phyloP scores from a whole-genome alignment of 2,113 vertebrate species.

The Corvus cornix region DNA sequence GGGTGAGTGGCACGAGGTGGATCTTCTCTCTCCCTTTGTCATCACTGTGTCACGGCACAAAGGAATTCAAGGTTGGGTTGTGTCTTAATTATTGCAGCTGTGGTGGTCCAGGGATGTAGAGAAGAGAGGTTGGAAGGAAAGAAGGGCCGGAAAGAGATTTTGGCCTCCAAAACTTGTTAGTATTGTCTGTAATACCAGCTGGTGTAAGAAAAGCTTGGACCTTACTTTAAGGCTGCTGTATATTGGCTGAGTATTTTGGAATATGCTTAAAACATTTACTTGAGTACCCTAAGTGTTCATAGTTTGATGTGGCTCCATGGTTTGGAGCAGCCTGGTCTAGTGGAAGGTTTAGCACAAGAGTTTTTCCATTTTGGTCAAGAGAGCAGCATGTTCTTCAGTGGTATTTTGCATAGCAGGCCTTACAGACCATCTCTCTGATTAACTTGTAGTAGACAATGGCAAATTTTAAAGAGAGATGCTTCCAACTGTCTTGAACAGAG shows the following conservation, averaged over 20 bases:
- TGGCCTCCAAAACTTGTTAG: background rate
- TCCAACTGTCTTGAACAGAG: background rate
- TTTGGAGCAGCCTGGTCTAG: background rate
- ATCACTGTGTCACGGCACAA: background rate
- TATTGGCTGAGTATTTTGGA: background rate
- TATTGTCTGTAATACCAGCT: accelerated
- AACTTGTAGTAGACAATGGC: background rate
- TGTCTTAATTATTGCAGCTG: background rate
- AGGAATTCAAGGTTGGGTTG: background rate
- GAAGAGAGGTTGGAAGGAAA: background rate
- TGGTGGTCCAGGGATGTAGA: background rate
- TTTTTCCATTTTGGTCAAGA: background rate
- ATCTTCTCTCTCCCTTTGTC: background rate
- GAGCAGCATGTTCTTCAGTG: background rate
- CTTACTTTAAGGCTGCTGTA: background rate
- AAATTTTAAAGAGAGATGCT: background rate
- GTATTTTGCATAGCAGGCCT: background rate
- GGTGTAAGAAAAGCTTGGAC: background rate
- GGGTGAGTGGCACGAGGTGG: background rate
- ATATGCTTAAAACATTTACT: background rate
- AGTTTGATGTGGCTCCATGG: background rate
- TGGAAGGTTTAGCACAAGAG: background rate
- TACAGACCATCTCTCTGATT: background rate
- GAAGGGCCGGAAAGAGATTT: background rate
- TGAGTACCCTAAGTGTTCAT: background rate